Evolutionary conservation across 2,113 vertebrate species (phyloP).

Genomic region (Pseudonaja textilis): DNA sequence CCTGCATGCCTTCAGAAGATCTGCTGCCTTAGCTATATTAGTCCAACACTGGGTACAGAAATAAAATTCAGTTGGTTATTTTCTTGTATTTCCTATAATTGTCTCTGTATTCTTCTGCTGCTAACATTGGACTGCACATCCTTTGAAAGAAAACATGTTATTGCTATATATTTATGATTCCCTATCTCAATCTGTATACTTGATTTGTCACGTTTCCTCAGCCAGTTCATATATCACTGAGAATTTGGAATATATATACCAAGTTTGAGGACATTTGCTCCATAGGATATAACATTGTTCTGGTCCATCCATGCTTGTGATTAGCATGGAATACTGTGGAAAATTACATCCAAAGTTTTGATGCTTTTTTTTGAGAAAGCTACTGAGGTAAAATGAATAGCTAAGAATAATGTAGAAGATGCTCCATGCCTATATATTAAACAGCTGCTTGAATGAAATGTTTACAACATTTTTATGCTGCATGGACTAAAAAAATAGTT

Average conservation of each 20-base stretch:
- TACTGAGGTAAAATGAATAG: not conserved
- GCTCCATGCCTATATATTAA: not conserved
- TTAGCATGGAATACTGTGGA: not conserved
- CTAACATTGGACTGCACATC: not conserved
- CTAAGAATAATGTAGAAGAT: rapidly evolving
- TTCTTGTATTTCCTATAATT: not conserved
- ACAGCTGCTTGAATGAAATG: rapidly evolving
- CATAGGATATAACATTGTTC: not conserved
- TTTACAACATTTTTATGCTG: not conserved
- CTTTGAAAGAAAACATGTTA: not conserved
- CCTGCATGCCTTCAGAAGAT: not conserved
- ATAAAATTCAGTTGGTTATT: not conserved
- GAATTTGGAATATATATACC: not conserved
- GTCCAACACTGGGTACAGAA: not conserved
- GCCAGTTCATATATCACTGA: not conserved
- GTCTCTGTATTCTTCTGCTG: not conserved
- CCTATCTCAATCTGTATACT: not conserved
- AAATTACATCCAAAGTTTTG: not conserved
- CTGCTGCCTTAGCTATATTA: not conserved
- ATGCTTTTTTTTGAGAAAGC: not conserved
- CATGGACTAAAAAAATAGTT: conserved; percentile 27
- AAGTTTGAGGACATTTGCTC: not conserved
- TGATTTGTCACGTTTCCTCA: not conserved
- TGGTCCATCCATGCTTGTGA: not conserved
- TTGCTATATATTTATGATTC: not conserved